phyloP scores from a whole-genome alignment of 2,888 invertebrate genomes.

The Machimus atricapillus region DNA sequence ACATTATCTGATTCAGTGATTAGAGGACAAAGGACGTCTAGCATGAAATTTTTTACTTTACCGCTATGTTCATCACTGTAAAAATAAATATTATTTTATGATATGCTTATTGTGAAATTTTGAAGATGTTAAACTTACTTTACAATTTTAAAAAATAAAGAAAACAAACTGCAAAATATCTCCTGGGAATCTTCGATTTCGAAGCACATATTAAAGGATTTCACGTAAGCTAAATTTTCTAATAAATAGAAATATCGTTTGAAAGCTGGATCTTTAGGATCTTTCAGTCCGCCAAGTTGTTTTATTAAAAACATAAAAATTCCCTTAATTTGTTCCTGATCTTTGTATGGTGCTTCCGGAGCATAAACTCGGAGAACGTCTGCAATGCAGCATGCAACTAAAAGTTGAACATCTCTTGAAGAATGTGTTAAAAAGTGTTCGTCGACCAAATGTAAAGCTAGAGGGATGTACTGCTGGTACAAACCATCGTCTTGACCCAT shows the following conservation, averaged over 20 bases:
- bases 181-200: slow-evolving; percentile 97
- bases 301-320: slow-evolving; percentile 95
- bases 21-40: slow-evolving; percentile 92
- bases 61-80: slow-evolving; percentile 91
- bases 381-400: slow-evolving; percentile 97
- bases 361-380: slow-evolving; percentile 96
- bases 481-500: slow-evolving; percentile 96
- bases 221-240: slow-evolving; percentile 96
- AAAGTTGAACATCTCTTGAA: slow-evolving; percentile 90
- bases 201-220: slow-evolving; percentile 98
- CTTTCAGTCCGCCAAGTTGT: slow-evolving; percentile 90
- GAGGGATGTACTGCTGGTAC: slow-evolving; percentile 88
- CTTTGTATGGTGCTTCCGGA: slow-evolving; percentile 97
- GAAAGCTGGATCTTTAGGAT: slow-evolving; percentile 96
- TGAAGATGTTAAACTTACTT: slow-evolving; percentile 71
- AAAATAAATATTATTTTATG: background rate
- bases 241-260: slow-evolving; percentile 96
- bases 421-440: slow-evolving; percentile 90
- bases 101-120: background rate
- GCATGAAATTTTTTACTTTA: slow-evolving; percentile 95
- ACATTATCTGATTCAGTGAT: slow-evolving; percentile 96
- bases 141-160: slow-evolving; percentile 93
- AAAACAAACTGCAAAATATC: slow-evolving; percentile 92
- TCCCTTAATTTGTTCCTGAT: slow-evolving; percentile 88
- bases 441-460: slow-evolving; percentile 91